These are phyloP conservation scores for Aphidius colemani DNA, from an alignment of 2,888 invertebrate species.

Conservation along the genomic window DNA sequence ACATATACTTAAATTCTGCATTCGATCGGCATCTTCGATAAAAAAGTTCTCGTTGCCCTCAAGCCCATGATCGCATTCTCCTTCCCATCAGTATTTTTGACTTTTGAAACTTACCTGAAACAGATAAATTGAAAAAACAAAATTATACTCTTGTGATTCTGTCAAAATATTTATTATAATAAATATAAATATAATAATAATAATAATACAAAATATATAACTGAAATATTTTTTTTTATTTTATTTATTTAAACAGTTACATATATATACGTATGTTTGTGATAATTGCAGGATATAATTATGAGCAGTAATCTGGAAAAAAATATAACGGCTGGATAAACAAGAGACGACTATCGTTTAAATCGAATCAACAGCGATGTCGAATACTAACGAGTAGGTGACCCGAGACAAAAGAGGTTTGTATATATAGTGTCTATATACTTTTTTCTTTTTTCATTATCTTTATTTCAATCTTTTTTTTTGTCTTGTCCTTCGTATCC, in stretches of 20 bases:
- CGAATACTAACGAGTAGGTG: slow-evolving; percentile 45
- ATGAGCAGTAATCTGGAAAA: not conserved
- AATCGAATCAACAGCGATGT: slow-evolving; percentile 43
- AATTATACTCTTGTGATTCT: slow-evolving; percentile 11
- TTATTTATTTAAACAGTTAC: not conserved
- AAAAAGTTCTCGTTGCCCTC: slow-evolving; percentile 23
- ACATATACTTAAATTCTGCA: slow-evolving; percentile 30
- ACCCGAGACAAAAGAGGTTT: slow-evolving; percentile 34
- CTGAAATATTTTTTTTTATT: not conserved
- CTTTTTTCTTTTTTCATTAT: slow-evolving; percentile 16
- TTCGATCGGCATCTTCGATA: slow-evolving; percentile 28
- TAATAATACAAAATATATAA: not conserved
- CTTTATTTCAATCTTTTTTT: no score
- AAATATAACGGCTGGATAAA: slow-evolving; percentile 37
- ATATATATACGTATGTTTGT: not conserved
- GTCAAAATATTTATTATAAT: no score
- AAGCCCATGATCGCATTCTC: slow-evolving; percentile 18
- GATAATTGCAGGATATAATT: no score
- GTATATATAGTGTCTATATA: slow-evolving; percentile 34
- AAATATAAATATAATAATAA: no score
- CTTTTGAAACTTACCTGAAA: slow-evolving; percentile 51
- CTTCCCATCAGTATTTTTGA: slow-evolving; percentile 3
- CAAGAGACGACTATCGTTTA: slow-evolving; percentile 43
- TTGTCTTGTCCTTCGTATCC: slow-evolving; percentile 7
- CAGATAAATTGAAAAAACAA: slow-evolving; percentile 39